Evolutionary conservation across 2,113 vertebrate species (phyloP).

Genomic region (Turdus rufiventris): DNA sequence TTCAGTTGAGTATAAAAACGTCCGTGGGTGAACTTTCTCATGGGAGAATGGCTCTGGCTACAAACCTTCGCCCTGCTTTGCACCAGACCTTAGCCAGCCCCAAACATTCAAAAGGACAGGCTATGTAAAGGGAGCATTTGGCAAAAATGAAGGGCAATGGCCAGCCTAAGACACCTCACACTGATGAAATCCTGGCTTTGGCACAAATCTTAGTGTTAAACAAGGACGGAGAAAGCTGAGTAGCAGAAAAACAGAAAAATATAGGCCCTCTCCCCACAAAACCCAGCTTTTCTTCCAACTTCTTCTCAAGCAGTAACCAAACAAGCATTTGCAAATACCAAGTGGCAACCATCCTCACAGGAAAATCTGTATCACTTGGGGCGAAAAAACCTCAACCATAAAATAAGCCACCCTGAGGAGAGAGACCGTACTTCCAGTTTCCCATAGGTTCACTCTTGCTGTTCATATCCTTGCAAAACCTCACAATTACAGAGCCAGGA

Average conservation of each 20-base stretch:
- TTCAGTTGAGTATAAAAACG: neutral
- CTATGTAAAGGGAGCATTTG: neutral
- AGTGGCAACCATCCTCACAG: neutral
- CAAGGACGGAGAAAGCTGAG: neutral
- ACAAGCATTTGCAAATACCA: neutral
- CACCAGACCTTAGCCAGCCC: neutral
- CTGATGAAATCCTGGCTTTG: neutral
- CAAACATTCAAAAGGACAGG: neutral
- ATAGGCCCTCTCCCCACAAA: neutral
- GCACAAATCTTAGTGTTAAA: neutral
- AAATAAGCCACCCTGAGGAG: neutral
- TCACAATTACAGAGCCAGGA: neutral
- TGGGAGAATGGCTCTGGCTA: neutral
- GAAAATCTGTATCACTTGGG: neutral
- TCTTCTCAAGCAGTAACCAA: neutral
- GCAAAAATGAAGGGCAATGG: neutral
- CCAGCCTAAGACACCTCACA: neutral
- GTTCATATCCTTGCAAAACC: neutral
- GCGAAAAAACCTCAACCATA: neutral
- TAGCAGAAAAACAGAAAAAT: neutral
- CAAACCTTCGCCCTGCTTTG: neutral
- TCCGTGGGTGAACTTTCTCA: neutral
- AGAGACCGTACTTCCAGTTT: neutral
- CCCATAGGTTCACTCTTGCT: neutral
- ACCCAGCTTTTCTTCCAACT: neutral